These are phyloP conservation scores for Calephelis virginiensis DNA, from an alignment of 1,140 invertebrate species.

Conservation along the genomic window DNA sequence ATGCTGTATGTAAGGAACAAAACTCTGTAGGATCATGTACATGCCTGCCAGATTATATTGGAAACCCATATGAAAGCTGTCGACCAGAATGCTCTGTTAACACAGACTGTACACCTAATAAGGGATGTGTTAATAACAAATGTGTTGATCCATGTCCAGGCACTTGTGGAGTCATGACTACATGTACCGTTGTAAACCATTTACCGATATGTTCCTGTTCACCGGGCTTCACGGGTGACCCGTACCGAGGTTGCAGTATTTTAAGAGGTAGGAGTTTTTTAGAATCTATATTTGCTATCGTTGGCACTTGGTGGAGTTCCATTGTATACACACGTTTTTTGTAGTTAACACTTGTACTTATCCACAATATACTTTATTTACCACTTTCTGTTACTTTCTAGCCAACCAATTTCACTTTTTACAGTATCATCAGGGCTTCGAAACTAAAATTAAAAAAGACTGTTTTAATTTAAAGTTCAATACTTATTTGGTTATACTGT, in stretches of 20 bases:
- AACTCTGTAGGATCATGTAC: slow-evolving; percentile 83
- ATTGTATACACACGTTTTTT: no score
- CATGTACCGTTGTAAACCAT: slow-evolving; percentile 87
- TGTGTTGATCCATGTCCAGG: slow-evolving; percentile 87
- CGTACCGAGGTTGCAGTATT: slow-evolving; percentile 79
- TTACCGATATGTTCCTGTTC: slow-evolving; percentile 84
- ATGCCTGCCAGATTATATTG: slow-evolving; percentile 83
- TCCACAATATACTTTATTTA: no score
- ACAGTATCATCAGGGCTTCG: no score
- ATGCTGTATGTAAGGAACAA: slow-evolving; percentile 82
- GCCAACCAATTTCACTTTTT: no score
- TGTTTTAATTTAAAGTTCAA: no score
- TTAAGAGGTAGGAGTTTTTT: slow-evolving; percentile 53
- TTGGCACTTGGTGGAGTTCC: no score
- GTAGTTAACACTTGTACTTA: no score
- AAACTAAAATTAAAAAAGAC: no score
- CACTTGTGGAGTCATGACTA: slow-evolving; percentile 84
- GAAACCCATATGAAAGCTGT: slow-evolving; percentile 86
- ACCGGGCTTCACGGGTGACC: slow-evolving; percentile 83
- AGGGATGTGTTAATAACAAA: slow-evolving; percentile 84
- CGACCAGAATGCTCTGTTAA: slow-evolving; percentile 83
- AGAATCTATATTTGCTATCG: no score
- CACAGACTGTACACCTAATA: slow-evolving; percentile 83
- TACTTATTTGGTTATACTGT: no score
- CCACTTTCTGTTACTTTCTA: no score